Evolutionary conservation across 1,140 invertebrate species (phyloP).

Genomic region (Tetramorium alpestre): DNA sequence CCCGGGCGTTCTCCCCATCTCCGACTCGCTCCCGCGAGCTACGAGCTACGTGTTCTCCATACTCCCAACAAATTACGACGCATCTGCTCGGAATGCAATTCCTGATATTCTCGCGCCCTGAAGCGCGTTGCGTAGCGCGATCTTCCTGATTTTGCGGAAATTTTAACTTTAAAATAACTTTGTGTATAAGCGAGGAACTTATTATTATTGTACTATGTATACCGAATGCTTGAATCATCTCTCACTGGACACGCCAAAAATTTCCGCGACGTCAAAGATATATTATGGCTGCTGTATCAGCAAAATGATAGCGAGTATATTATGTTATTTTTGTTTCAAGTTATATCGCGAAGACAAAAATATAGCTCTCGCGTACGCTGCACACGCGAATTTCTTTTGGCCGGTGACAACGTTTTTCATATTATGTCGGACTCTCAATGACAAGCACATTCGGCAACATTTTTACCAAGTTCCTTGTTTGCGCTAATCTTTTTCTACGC

Average conservation of each 20-base stretch:
- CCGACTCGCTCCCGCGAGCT: conserved; percentile 35
- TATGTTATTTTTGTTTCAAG: conserved; percentile 2
- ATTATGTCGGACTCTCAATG: neutral
- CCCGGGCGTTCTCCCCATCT: conserved; percentile 46
- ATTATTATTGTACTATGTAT: neutral
- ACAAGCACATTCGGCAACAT: conserved; percentile 27
- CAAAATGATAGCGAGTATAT: neutral
- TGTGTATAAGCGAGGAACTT: neutral
- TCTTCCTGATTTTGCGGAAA: conserved; percentile 7
- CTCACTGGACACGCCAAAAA: neutral
- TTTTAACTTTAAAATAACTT: neutral
- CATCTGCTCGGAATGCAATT: conserved; percentile 47
- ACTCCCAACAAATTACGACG: conserved; percentile 55
- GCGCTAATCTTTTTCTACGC: conserved; percentile 34
- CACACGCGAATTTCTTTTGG: conserved; percentile 1
- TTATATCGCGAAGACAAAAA: neutral
- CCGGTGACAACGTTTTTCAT: neutral
- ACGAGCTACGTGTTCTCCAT: conserved; percentile 53
- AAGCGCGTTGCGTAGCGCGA: neutral
- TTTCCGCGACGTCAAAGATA: neutral
- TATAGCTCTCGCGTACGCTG: neutral
- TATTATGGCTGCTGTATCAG: neutral
- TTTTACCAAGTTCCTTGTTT: conserved; percentile 16
- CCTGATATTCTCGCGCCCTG: conserved; percentile 18
- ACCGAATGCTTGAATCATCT: neutral